Evolutionary conservation across 1,140 invertebrate species (phyloP).

Genomic region (Lepidurus packardi): DNA sequence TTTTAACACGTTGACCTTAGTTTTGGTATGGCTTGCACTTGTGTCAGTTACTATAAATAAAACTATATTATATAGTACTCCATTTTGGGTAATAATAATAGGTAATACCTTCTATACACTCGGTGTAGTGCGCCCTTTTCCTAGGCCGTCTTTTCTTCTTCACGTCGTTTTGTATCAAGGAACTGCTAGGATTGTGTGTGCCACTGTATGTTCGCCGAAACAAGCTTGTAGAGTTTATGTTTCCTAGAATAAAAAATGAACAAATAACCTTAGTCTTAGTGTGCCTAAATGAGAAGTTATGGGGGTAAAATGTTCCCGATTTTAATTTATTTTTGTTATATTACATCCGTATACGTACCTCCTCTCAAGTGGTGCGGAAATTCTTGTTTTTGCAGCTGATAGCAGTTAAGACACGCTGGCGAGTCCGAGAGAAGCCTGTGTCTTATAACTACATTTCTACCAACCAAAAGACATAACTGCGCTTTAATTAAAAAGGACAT

Average conservation of each 20-base stretch:
- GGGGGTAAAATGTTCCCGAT: too few relatives aligned
- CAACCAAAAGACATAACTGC: background rate
- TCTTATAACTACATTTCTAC: background rate
- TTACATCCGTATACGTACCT: too few relatives aligned
- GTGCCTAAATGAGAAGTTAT: too few relatives aligned
- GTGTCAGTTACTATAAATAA: background rate
- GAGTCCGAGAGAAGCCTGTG: background rate
- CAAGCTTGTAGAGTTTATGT: background rate
- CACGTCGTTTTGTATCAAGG: background rate
- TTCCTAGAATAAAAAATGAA: background rate
- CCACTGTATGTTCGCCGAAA: background rate
- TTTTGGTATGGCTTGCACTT: background rate
- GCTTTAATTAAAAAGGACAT: background rate
- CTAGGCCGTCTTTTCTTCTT: background rate
- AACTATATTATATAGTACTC: background rate
- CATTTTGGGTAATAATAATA: background rate
- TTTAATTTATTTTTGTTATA: too few relatives aligned
- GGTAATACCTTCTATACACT: background rate
- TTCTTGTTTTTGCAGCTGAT: background rate
- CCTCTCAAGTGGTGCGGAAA: background rate
- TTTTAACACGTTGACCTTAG: background rate
- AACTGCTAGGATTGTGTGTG: conserved; percentile 6
- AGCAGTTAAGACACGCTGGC: background rate
- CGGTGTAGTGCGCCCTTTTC: background rate
- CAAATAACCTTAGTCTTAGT: too few relatives aligned